These are phyloP conservation scores for Myiothlypis coronata DNA, from an alignment of 2,797 vertebrate genomes.

Conservation along the genomic window DNA sequence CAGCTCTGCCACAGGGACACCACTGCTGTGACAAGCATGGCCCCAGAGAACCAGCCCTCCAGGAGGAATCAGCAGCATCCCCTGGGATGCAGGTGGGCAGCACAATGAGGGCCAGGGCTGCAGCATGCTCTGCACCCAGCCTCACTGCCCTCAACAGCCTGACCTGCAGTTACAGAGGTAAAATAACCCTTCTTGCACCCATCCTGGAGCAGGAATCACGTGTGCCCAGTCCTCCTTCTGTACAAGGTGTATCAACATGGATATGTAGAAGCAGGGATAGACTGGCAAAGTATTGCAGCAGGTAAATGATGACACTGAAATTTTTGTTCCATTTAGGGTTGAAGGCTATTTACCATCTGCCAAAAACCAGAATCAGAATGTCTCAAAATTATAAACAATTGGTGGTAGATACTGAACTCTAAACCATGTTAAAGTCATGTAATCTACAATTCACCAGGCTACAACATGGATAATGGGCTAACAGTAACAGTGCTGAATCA, in stretches of 20 bases:
- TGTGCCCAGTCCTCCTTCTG: neutral
- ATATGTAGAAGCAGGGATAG: neutral
- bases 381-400: neutral
- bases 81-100: neutral
- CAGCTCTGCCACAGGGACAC: neutral
- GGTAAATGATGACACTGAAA: neutral
- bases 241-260: neutral
- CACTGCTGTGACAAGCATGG: neutral
- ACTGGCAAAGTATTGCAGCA: neutral
- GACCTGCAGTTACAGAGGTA: neutral
- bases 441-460: neutral
- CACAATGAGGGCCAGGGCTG: neutral
- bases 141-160: neutral
- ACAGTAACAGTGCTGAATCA: neutral
- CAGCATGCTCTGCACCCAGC: neutral
- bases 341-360: neutral
- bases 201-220: neutral
- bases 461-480: neutral
- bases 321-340: neutral
- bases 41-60: neutral
- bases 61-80: neutral
- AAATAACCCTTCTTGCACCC: neutral
- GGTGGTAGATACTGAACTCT: neutral
- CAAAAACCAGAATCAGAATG: neutral
- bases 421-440: neutral